Conservation (phyloP, 2,797 vertebrate genomes). For the Neomorphus geoffroyi region DNA sequence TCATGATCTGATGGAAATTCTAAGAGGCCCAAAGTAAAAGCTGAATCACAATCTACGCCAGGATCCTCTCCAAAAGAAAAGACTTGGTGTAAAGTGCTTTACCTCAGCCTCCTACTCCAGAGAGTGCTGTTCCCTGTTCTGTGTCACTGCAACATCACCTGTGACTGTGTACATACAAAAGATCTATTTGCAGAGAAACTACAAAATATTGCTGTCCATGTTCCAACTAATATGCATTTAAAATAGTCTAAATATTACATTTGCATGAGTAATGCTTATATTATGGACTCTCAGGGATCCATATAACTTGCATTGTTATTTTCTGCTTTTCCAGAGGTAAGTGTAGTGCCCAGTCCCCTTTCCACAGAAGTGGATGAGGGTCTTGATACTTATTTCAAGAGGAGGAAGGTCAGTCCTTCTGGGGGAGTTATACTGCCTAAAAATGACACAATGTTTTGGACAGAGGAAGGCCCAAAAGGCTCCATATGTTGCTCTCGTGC, state of each 20-base stretch:
- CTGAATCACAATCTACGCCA: not conserved
- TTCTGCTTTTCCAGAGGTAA: not conserved
- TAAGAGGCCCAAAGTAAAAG: not conserved
- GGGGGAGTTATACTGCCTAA: not conserved
- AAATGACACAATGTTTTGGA: constrained; percentile 33
- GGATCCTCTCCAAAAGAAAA: not conserved
- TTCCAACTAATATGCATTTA: constrained; percentile 1
- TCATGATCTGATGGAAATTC: not conserved
- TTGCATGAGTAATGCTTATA: not conserved
- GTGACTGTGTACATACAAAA: not conserved
- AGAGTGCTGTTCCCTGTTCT: not conserved
- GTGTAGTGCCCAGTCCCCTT: not conserved
- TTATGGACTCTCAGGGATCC: constrained; percentile 1
- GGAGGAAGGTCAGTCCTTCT: not conserved
- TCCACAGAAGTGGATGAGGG: constrained; percentile 3
- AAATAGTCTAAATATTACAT: constrained; percentile 28
- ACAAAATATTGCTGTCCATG: not conserved
- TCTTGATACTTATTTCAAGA: not conserved
- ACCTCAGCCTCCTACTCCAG: not conserved
- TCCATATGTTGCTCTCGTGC: constrained; percentile 3
- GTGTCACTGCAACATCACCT: not conserved
- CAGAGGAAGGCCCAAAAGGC: not conserved
- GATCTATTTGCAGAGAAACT: constrained; percentile 15
- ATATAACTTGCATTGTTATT: not conserved
- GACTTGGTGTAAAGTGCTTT: not conserved